These are phyloP conservation scores for Antedon mediterranea DNA, from an alignment of 53 echinoderm and acorn worm genomes.

Conservation along the genomic window DNA sequence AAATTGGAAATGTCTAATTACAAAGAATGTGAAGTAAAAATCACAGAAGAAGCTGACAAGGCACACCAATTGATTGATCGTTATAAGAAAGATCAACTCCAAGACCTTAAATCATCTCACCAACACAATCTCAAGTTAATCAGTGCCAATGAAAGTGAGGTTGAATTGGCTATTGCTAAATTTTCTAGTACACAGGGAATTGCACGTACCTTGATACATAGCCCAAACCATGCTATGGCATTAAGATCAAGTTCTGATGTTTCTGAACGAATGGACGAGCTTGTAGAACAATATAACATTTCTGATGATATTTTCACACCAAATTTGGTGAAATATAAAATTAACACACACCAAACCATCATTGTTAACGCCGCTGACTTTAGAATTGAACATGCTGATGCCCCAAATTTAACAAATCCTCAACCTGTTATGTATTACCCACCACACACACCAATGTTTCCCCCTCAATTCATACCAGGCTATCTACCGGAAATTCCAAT, in stretches of 20 bases:
- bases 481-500: background rate
- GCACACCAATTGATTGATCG: background rate
- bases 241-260: background rate
- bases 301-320: no score
- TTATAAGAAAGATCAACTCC: background rate
- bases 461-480: background rate
- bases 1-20: background rate
- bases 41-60: background rate
- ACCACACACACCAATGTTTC: background rate
- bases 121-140: background rate
- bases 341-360: background rate
- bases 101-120: background rate
- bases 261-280: background rate
- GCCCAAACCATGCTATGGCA: background rate
- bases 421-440: background rate
- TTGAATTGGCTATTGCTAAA: background rate
- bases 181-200: background rate
- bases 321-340: no score
- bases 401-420: conserved; percentile 21
- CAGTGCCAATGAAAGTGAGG: background rate
- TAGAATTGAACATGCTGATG: conserved; percentile 12
- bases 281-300: background rate
- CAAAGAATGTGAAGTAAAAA: background rate
- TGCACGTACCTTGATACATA: background rate
- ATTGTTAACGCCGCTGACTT: background rate